These are phyloP conservation scores for Zaprionus lineosus DNA, from an alignment of 2,888 invertebrate species.

Conservation along the genomic window DNA sequence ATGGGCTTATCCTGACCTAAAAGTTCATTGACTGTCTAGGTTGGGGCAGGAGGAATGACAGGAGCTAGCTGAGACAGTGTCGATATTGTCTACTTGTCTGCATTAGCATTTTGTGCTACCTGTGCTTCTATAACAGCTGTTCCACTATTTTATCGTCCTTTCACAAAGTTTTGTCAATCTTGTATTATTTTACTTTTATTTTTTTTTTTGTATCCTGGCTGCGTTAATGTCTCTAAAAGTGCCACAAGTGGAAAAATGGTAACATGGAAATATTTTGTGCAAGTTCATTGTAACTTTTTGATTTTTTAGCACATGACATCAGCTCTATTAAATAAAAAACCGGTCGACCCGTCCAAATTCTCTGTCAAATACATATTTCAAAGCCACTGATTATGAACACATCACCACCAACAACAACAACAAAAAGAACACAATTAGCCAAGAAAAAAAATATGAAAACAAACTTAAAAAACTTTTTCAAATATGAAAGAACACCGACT, in stretches of 20 bases:
- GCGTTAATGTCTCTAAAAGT: conserved; percentile 48
- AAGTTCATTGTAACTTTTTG: conserved; percentile 46
- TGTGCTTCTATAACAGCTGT: conserved; percentile 44
- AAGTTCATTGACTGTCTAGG: conserved; percentile 65
- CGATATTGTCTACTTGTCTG: conserved; percentile 29
- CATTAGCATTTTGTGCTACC: conserved; percentile 62
- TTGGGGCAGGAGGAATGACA: conserved; percentile 37
- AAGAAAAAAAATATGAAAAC: conserved; percentile 15
- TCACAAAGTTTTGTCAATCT: conserved; percentile 63
- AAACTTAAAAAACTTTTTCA: neutral
- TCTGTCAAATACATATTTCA: conserved; percentile 59
- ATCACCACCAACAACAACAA: conserved; percentile 9
- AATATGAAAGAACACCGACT: conserved; percentile 21
- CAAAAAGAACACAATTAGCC: conserved; percentile 19
- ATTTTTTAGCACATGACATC: conserved; percentile 60
- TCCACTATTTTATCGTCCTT: conserved; percentile 1
- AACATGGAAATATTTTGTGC: conserved; percentile 20
- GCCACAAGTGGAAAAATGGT: conserved; percentile 51
- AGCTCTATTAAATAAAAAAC: conserved; percentile 60
- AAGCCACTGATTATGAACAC: conserved; percentile 57
- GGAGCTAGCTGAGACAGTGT: conserved; percentile 26
- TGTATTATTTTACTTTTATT: too few species aligned
- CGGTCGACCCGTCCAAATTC: conserved; percentile 60
- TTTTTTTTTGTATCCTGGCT: too few species aligned
- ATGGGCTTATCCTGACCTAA: conserved; percentile 54